A percentile compares a stretch with the other conserved stretches of the same genome.
Conservation (phyloP, 2,113 vertebrate genomes). For the Boleophthalmus pectinirostris region DNA sequence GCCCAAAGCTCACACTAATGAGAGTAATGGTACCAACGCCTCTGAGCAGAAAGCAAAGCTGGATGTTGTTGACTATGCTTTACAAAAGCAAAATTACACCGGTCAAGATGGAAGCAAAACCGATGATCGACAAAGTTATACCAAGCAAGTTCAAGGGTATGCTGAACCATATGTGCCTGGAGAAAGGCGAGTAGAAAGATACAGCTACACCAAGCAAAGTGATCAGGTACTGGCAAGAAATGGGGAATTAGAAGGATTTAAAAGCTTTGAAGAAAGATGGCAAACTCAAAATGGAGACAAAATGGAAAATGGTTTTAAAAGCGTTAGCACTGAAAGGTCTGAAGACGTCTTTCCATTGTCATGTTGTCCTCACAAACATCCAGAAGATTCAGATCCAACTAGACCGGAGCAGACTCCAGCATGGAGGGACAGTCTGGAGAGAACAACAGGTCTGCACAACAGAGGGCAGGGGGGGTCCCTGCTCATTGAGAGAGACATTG, state of each 20-base stretch:
- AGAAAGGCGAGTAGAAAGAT: not conserved
- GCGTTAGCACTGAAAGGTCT: not conserved
- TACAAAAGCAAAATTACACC: not conserved
- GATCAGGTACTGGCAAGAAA: not conserved
- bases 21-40: not conserved
- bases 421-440: slow-evolving; percentile 62
- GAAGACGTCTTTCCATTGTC: slow-evolving; percentile 39
- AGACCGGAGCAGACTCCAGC: not conserved
- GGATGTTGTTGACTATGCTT: not conserved
- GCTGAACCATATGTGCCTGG: not conserved
- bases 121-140: not conserved
- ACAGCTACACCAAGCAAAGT: not conserved
- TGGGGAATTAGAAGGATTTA: not conserved
- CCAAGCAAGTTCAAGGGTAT: not conserved
- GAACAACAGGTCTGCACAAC: slow-evolving; percentile 63
- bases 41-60: not conserved
- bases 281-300: slow-evolving; percentile 5
- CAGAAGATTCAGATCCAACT: slow-evolving; percentile 30
- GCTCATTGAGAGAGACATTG: slow-evolving; percentile 85
- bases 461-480: slow-evolving; percentile 55
- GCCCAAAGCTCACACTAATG: not conserved
- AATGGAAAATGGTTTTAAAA: slow-evolving; percentile 34
- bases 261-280: not conserved
- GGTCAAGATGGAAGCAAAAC: not conserved
- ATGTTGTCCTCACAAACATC: slow-evolving; percentile 74